Conservation (phyloP, 2,113 vertebrate species). For the Cochlearius cochlearius region DNA sequence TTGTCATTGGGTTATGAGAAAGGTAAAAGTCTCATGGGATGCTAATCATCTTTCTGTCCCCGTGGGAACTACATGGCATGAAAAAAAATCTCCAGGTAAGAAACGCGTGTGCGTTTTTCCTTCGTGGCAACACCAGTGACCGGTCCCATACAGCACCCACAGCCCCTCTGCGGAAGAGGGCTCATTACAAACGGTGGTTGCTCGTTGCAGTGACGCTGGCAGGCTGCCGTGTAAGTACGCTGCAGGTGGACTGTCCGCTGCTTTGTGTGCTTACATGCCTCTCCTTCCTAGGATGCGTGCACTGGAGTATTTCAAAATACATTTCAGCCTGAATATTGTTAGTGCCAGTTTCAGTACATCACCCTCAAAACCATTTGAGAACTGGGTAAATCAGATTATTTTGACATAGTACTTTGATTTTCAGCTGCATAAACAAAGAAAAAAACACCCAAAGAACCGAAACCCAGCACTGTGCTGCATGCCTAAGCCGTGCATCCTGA, state of each 20-base stretch:
- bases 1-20: background rate
- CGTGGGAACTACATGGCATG: background rate
- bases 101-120: background rate
- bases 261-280: background rate
- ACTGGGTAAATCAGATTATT: background rate
- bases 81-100: background rate
- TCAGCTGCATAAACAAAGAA: background rate
- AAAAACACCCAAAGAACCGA: background rate
- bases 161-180: background rate
- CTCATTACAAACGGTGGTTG: background rate
- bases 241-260: background rate
- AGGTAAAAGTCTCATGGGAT: background rate
- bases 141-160: background rate
- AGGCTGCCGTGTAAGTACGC: accelerated
- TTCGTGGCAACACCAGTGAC: background rate
- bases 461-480: background rate
- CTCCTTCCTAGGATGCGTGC: background rate
- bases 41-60: background rate
- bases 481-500: background rate
- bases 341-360: constrained; percentile 61
- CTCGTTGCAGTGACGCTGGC: background rate
- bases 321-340: constrained; percentile 39
- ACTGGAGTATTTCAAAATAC: background rate
- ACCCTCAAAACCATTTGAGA: constrained; percentile 37
- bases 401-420: background rate